Base-by-base conservation (phyloP, 2,888 invertebrate species). In the Auanema freiburgensis region DNA sequence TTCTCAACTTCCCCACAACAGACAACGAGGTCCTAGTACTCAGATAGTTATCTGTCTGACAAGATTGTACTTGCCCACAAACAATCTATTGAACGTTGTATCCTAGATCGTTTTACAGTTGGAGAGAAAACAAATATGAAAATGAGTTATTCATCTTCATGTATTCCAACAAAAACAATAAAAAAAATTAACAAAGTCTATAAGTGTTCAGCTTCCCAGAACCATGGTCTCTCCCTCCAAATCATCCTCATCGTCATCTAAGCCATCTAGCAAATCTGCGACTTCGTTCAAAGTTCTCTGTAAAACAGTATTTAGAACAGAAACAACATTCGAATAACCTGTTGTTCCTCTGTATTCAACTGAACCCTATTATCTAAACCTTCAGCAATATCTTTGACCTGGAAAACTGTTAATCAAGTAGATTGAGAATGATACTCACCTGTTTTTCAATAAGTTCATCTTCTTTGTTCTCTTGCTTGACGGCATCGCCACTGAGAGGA, bases 151-250 rank as follows among this genome's bases (percentile, higher is more conserved):
- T n/a, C n/a, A n/a, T n/a, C n/a, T n/a, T n/a, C n/a, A n/a, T n/a
- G n/a, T n/a, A n/a, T n/a, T n/a, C 8, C 33, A 33, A 33, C 33
- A 33, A 33, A 33, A 33, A 33, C 33, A 33, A 33, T 33, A 33
- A 33, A 3, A 33, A 33, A 33, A 33, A n/a, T n/a, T 33, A 33
- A 33, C 33, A 33, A 33, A 33, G 8, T 72, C 90, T 89, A 73
- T 89, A 33, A 33, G 33, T 33, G 33, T 33, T 33, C 33, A 33
- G 33, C 33, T 18, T 12, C 12, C 24, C 4, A 60, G 16, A n/a
- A 59, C 44, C 46, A 61, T 58, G n/a, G 54, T 49, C 18, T 53
- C 57, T 40, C 63, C 67, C 46, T 72, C 68, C 54, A 69, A 60
- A 43, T 75, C 72, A 24, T 64, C 69, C n/a, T 60, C 63, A 43